These are phyloP conservation scores for Sphaeramia orbicularis DNA, from an alignment of 2,797 vertebrate species.

Conservation along the genomic window DNA sequence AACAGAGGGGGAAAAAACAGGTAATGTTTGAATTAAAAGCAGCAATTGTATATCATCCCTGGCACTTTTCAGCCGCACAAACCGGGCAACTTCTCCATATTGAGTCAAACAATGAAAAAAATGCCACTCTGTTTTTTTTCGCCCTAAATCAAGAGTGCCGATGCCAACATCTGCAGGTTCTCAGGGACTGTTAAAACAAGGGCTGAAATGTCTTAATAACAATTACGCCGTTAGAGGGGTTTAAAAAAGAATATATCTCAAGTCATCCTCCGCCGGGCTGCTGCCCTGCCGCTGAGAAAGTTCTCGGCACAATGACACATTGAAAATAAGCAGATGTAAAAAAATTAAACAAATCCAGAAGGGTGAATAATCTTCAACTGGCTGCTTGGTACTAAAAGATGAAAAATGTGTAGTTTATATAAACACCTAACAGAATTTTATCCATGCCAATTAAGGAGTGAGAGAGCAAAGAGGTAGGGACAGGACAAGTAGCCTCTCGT, in stretches of 20 bases:
- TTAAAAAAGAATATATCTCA: slow-evolving; percentile 83
- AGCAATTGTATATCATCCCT: slow-evolving; percentile 86
- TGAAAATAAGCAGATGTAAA: slow-evolving; percentile 99
- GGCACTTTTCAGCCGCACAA: slow-evolving; percentile 85
- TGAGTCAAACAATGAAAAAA: slow-evolving; percentile 97
- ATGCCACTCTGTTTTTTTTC: slow-evolving; percentile 83
- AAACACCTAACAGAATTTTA: slow-evolving; percentile 96
- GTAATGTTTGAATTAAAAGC: slow-evolving; percentile 88
- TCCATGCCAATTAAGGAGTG: slow-evolving; percentile 98
- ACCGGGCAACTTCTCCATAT: slow-evolving; percentile 96
- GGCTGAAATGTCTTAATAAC: slow-evolving; percentile 89
- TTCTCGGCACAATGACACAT: slow-evolving; percentile 89
- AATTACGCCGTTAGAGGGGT: slow-evolving; percentile 84
- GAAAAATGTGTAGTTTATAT: slow-evolving; percentile 97
- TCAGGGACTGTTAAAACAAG: slow-evolving; percentile 93
- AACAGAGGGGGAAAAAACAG: slow-evolving; percentile 69
- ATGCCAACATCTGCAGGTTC: slow-evolving; percentile 98
- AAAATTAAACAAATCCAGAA: slow-evolving; percentile 98
- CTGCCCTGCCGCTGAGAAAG: slow-evolving; percentile 86
- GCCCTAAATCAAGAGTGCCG: slow-evolving; percentile 83
- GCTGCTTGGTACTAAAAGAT: slow-evolving; percentile 97
- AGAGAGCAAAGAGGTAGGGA: slow-evolving; percentile 76
- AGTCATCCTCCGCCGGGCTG: slow-evolving; percentile 73
- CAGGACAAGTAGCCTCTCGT: slow-evolving; percentile 67
- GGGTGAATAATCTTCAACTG: slow-evolving; percentile 91